Evolutionary conservation across 2,888 invertebrate species (phyloP).

Genomic region (Phorcus lineatus): DNA sequence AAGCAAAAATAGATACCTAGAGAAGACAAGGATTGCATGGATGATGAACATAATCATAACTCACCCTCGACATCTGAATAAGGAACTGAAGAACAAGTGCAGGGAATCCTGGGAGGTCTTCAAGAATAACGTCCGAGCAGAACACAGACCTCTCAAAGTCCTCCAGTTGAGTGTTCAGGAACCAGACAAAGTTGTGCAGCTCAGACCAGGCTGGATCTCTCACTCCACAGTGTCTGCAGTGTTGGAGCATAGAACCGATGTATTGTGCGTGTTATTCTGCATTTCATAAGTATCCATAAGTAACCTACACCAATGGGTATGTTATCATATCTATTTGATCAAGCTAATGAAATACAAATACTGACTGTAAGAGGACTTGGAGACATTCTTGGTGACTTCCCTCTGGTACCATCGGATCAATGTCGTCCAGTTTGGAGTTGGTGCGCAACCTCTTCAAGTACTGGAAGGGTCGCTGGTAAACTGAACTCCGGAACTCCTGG

Average conservation of each 20-base stretch:
- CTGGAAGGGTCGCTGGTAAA: conserved; percentile 62
- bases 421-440: conserved; percentile 28
- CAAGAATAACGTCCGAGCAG: conserved; percentile 45
- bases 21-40: no score
- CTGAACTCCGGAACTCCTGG: conserved; percentile 49
- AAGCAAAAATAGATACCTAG: no score
- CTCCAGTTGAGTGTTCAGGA: conserved; percentile 64
- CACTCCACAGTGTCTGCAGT: conserved; percentile 55
- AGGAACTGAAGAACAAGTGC: conserved; percentile 63
- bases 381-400: conserved; percentile 46
- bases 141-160: conserved; percentile 62
- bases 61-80: conserved; percentile 64
- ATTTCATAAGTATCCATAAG: no score
- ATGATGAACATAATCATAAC: neutral
- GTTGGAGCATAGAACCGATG: neutral
- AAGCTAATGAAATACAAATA: conserved; percentile 8
- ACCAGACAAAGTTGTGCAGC: conserved; percentile 64
- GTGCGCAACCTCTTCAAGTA: conserved; percentile 49
- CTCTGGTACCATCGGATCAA: conserved; percentile 35
- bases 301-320: no score
- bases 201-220: conserved; percentile 61
- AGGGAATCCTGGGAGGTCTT: conserved; percentile 61
- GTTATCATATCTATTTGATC: no score
- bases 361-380: conserved; percentile 45
- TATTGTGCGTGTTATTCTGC: no score